phyloP scores from a whole-genome alignment of 2,113 vertebrate genomes.

The Pygoscelis antarcticus region DNA sequence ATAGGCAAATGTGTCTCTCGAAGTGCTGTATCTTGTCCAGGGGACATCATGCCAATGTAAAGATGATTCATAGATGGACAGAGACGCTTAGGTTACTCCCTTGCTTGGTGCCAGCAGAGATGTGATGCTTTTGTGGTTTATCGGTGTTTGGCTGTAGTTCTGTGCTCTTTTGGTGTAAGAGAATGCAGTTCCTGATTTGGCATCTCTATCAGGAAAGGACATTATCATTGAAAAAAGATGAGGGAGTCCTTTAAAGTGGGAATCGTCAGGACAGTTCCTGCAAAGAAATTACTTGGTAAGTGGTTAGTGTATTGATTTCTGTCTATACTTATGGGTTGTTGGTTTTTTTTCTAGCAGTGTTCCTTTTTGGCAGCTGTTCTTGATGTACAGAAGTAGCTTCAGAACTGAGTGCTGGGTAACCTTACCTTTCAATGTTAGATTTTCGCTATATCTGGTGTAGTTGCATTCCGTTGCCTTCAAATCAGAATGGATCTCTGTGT shows the following conservation, averaged over 20 bases:
- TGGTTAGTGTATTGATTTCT: not conserved
- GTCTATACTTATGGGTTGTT: not conserved
- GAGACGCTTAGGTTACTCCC: not conserved
- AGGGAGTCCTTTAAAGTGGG: not conserved
- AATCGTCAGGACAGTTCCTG: not conserved
- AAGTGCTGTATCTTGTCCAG: not conserved
- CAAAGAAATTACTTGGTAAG: not conserved
- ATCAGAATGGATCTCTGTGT: not conserved
- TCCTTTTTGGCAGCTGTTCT: not conserved
- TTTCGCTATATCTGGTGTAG: not conserved
- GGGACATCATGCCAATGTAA: not conserved
- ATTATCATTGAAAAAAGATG: not conserved
- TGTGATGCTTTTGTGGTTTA: not conserved
- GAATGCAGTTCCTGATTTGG: not conserved
- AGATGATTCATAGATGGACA: not conserved
- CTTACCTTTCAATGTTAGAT: not conserved
- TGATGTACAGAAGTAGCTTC: not conserved
- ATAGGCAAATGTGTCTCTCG: not conserved
- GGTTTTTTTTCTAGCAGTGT: not conserved
- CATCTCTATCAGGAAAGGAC: not conserved
- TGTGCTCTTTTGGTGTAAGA: not conserved
- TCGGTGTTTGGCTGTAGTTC: not conserved
- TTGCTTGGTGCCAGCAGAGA: not conserved
- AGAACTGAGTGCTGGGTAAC: not conserved
- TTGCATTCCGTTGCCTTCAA: not conserved